phyloP scores from a whole-genome alignment of 1,140 invertebrate genomes.

The Gonatopus flavifemur region DNA sequence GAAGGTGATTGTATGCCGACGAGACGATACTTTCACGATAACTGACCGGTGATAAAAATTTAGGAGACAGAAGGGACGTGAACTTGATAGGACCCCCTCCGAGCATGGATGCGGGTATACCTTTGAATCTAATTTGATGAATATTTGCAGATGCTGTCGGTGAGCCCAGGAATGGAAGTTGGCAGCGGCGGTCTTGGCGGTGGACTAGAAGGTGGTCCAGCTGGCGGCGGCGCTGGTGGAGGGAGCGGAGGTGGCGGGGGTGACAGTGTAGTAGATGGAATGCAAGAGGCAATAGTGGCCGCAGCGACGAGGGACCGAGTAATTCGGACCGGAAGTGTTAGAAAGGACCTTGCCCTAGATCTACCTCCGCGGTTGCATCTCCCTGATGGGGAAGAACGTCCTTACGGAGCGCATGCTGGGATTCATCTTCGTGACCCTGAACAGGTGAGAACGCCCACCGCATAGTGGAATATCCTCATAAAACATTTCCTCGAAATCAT shows the following conservation, averaged over 20 bases:
- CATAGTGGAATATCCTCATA: too few species aligned
- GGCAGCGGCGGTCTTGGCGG: conserved; percentile 60
- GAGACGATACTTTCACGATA: too few species aligned
- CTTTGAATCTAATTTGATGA: too few species aligned
- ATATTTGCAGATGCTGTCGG: conserved; percentile 65
- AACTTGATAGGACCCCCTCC: too few species aligned
- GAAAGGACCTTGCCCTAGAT: conserved; percentile 66
- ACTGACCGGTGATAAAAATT: too few species aligned
- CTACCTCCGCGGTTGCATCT: conserved; percentile 68
- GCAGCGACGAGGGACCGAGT: conserved; percentile 61
- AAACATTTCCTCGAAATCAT: too few species aligned
- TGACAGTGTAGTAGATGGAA: conserved; percentile 55
- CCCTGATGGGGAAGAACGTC: conserved; percentile 72
- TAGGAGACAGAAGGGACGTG: too few species aligned
- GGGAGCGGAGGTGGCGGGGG: conserved; percentile 31
- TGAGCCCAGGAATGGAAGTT: conserved; percentile 61
- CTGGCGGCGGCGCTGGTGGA: conserved; percentile 26
- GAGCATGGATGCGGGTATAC: too few species aligned
- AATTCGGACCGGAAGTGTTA: conserved; percentile 62
- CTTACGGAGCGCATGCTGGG: conserved; percentile 63
- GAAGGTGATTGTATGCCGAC: too few species aligned
- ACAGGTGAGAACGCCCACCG: conserved; percentile 60
- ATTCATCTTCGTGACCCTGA: conserved; percentile 67
- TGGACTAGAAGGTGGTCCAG: conserved; percentile 53
- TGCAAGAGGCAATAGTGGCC: conserved; percentile 54